Conservation (phyloP, 2,888 invertebrate genomes). For the Agonum fuliginosum region DNA sequence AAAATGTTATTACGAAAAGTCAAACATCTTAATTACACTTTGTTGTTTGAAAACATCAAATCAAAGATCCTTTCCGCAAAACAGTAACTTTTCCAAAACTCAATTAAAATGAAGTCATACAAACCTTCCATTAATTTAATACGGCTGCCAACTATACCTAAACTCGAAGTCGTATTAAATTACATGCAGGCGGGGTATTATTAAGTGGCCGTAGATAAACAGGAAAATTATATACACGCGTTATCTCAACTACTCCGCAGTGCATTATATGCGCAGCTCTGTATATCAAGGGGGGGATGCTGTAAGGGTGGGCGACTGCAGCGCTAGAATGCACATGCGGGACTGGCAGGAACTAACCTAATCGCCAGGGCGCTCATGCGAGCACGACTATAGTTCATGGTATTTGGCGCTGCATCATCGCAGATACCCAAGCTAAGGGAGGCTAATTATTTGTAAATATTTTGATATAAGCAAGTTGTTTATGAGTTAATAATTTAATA, state of each 20-base stretch:
- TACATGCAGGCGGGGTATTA: slow-evolving; percentile 45
- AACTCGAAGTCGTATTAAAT: slow-evolving; percentile 43
- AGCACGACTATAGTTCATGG: background rate
- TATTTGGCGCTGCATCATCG: background rate
- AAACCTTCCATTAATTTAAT: slow-evolving; percentile 38
- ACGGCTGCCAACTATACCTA: slow-evolving; percentile 31
- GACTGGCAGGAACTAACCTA: background rate
- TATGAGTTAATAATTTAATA: too few species aligned
- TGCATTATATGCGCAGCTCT: slow-evolving; percentile 25
- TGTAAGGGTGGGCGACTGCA: background rate
- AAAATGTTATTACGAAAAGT: too few species aligned
- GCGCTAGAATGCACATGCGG: background rate
- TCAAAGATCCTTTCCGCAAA: too few species aligned
- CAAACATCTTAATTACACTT: too few species aligned
- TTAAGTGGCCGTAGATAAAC: slow-evolving; percentile 53
- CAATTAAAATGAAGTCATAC: slow-evolving; percentile 35
- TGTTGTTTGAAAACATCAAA: too few species aligned
- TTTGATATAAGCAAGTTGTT: too few species aligned
- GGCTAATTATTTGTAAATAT: background rate
- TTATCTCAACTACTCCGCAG: slow-evolving; percentile 43
- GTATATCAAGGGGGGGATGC: background rate
- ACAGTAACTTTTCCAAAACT: too few species aligned
- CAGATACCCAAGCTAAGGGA: background rate
- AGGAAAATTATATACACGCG: slow-evolving; percentile 51
- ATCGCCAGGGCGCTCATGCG: background rate